phyloP scores from a whole-genome alignment of 2,113 vertebrate species.

The Noctilio leporinus region DNA sequence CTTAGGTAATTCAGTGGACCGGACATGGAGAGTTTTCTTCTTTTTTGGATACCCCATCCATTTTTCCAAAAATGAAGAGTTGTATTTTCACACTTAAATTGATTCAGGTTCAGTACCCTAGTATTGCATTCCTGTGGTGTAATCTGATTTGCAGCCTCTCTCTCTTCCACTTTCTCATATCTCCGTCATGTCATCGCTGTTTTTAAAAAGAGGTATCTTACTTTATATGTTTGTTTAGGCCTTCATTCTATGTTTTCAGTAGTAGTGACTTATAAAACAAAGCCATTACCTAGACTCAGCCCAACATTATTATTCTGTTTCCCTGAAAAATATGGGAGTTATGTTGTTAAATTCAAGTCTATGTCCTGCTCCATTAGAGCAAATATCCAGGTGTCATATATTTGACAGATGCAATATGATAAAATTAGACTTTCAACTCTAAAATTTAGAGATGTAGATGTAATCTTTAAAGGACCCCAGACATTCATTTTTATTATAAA shows the following conservation, averaged over 20 bases:
- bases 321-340: not conserved
- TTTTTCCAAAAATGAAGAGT: not conserved
- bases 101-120: not conserved
- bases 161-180: not conserved
- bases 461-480: not conserved
- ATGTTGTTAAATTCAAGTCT: not conserved
- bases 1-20: not conserved
- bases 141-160: not conserved
- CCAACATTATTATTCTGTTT: not conserved
- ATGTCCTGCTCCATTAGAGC: not conserved
- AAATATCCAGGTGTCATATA: not conserved
- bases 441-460: not conserved
- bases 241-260: not conserved
- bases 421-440: not conserved
- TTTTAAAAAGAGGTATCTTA: not conserved
- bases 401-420: not conserved
- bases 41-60: not conserved
- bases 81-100: not conserved
- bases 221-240: not conserved
- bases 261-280: not conserved
- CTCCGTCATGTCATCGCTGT: not conserved
- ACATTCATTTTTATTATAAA: not conserved
- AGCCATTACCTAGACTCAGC: not conserved
- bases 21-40: not conserved
- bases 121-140: not conserved